Conservation (phyloP, 1,140 invertebrate species). For the Caenorhabditis elegans region WBcel235 BX284602.5:13560501-13561000, state of each 20-base stretch:
- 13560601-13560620: not conserved
- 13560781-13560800: constrained; percentile 19
- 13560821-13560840: not conserved
- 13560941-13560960: not conserved
- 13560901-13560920: constrained; percentile 1
- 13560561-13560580: not conserved
- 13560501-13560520: constrained; percentile 35
- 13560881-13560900: not conserved
- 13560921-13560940: not conserved
- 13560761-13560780: constrained; percentile 12
- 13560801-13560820: not conserved
- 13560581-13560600: not conserved
- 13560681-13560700: not conserved
- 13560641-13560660: constrained; percentile 6
- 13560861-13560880: not conserved
- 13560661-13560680: not conserved
- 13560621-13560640: not conserved
- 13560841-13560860: not conserved
- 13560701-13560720: constrained; percentile 25
- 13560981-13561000: not conserved
- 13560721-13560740: not conserved
- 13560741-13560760: constrained; percentile 25
- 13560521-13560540: not conserved
- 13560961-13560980: not conserved
- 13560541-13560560: not conserved